Evolutionary conservation across 2,797 vertebrate species (phyloP).

Genomic region (Petrocephalus schoutedeni): DNA sequence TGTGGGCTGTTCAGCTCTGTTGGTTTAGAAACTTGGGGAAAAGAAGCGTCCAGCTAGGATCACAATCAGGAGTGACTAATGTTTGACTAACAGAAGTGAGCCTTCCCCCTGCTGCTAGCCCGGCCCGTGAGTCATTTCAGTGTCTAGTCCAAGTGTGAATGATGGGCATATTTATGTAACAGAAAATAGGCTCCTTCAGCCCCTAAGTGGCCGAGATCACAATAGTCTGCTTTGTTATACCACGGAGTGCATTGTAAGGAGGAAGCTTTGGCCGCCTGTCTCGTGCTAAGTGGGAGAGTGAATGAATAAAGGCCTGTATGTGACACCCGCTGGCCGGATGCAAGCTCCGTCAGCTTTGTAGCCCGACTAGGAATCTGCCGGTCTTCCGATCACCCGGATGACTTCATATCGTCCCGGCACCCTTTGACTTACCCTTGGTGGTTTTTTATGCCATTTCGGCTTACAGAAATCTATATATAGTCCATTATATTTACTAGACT

Average conservation of each 20-base stretch:
- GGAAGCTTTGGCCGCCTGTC: not conserved
- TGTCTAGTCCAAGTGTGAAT: slow-evolving; percentile 14
- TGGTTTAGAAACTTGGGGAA: not conserved
- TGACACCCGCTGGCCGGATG: slow-evolving; percentile 18
- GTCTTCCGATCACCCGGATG: slow-evolving; percentile 17
- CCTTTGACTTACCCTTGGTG: slow-evolving; percentile 10
- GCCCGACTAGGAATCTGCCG: not conserved
- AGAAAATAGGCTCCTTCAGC: not conserved
- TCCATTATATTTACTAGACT: not conserved
- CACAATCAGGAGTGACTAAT: slow-evolving; percentile 17
- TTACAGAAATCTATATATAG: not conserved
- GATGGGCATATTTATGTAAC: slow-evolving; percentile 30
- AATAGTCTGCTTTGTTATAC: slow-evolving; percentile 23
- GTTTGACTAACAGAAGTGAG: slow-evolving; percentile 24
- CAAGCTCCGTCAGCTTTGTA: not conserved
- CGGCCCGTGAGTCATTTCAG: slow-evolving; percentile 23
- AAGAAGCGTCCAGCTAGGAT: not conserved
- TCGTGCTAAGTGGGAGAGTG: slow-evolving; percentile 16
- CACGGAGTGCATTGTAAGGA: not conserved
- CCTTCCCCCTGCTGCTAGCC: not conserved
- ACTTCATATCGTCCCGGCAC: slow-evolving; percentile 15
- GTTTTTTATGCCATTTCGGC: too few relatives aligned
- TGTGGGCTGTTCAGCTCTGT: not conserved
- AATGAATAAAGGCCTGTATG: slow-evolving; percentile 1
- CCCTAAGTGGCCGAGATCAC: slow-evolving; percentile 3